Evolutionary conservation across 2,113 vertebrate genomes (phyloP), one percentile per base, ranked within the genome.

Genomic region (Seriola rivoliana): DNA sequence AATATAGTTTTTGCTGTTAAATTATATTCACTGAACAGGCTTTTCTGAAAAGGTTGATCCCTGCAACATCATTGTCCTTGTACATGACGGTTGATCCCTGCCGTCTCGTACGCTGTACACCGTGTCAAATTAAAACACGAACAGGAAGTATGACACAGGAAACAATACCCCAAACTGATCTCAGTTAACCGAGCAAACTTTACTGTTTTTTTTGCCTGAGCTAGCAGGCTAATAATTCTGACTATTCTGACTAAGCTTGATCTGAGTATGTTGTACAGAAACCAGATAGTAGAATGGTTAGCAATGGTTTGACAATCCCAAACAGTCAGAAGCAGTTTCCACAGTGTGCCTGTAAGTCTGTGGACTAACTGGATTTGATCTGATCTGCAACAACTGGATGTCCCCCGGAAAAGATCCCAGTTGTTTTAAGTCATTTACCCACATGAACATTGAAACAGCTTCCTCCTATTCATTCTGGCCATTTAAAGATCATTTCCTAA

Each of bases 311-410:
- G 17, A 52, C 13, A 8, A 19, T 52, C 12, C 0, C 29, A 19
- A 8, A 2, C 17, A 52, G 48, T 52, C 19, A 19, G 7, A 52
- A 21, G 48, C 48, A 48, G 1, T 52, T 52, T 6, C 19, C 2
- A 19, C 48, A 19, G 6, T 21, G 17, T 19, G 17, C 17, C 17
- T 12, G 8, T 57, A 42, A 62, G 25, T 23, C 48, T 52, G 16
- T 16, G 19, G 66, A 44, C 44, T 73, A 64, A 73, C 40, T 65
- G 52, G 19, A 57, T 71, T 65, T 44, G 23, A 75, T 21, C 36
- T 63, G 9, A 48, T 63, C 23, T 71, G 19, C 52, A 71, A 5
- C n/a, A 63, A 5, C 12, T 42, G 17, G 9, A 71, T 19, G 23
- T 25, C 55, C 46, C 4, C 9, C 42, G 36, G 10, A 42, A 65